Evolutionary conservation across 2,888 invertebrate species (phyloP), one percentile per base, ranked within the genome.

Genomic region (Griposia aprilina): DNA sequence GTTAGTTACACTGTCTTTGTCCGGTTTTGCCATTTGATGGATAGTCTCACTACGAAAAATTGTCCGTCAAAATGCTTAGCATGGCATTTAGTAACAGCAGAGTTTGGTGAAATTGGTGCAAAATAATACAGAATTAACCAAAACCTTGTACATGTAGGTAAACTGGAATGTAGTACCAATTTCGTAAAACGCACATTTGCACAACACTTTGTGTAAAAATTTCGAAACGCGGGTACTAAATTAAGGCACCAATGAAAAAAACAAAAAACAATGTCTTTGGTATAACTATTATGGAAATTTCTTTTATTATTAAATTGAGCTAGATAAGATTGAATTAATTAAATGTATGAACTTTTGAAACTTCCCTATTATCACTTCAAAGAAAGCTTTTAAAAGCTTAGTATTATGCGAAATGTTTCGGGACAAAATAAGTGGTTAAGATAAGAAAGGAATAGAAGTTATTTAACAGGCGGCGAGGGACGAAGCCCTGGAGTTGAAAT

Each of bases 331-430:
- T n/a, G 66, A 74, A 81, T 69, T 72, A 74, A 75, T 74, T 8
- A 67, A 60, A 74, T 59, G 30, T 52, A 41, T 59, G 41, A 74
- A 71, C 55, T 74, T 81, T 76, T 52, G 20, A 48, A 93, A 92
- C 88, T 92, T 92, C 90, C 85, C 86, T 86, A 89, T 92, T 90
- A 90, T 88, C 87, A 90, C 85, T 82, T 87, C 87, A 88, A 87
- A 89, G 85, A 89, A 91, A 87, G 85, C 89, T 90, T 91, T 90
- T 88, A 88, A 89, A 89, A 91, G 86, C 90, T 90, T 83, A 90
- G 81, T 90, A 91, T 91, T 91, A 93, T 91, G 89, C 86, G 86
- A 85, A 92, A 93, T 93, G 90, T 93, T 93, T 80, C n/a, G 52
- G 20, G 15, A 67, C n/a, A 63, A 76, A 84, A 77, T 69, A 84